These are phyloP conservation scores for Apteryx owenii DNA, from an alignment of 2,113 vertebrate genomes.

Conservation along the genomic window DNA sequence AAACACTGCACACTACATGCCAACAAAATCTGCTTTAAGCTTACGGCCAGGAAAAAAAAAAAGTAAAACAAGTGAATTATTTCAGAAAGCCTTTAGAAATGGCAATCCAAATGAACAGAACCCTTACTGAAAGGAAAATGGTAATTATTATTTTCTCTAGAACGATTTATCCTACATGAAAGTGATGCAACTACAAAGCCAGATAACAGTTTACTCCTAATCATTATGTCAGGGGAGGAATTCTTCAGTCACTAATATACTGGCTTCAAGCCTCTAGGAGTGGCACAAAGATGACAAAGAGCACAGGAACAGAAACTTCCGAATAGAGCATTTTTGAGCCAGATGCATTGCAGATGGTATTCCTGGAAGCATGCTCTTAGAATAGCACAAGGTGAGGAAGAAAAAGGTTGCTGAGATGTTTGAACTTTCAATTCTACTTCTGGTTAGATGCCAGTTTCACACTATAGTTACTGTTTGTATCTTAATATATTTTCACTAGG, in stretches of 20 bases:
- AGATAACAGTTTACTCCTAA: background rate
- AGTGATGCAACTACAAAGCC: background rate
- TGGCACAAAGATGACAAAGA: background rate
- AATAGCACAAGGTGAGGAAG: background rate
- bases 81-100: background rate
- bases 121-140: background rate
- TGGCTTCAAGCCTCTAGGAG: background rate
- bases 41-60: background rate
- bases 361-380: background rate
- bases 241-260: background rate
- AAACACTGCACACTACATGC: background rate
- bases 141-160: background rate
- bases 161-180: background rate
- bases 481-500: background rate
- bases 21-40: background rate
- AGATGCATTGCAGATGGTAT: background rate
- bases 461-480: background rate
- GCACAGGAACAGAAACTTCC: background rate
- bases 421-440: background rate
- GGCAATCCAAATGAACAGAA: background rate
- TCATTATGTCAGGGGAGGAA: background rate
- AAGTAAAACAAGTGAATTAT: background rate
- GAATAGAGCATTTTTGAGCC: background rate
- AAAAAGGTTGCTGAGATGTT: background rate
- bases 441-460: background rate